Base-by-base conservation (phyloP, 2,113 vertebrate species). In the Ptychochromis oligacanthus region DNA sequence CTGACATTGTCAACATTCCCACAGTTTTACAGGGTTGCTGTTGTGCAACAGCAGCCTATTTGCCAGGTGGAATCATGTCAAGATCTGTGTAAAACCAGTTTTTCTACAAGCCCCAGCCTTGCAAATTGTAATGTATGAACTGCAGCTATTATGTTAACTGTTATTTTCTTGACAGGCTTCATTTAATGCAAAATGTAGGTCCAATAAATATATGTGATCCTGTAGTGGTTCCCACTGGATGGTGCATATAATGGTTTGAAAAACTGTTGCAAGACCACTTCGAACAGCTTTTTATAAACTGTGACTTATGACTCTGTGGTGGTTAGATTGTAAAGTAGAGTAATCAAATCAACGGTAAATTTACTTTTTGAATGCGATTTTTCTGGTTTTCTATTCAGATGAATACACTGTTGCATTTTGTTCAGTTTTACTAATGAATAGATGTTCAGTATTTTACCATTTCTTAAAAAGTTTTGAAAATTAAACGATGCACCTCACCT, bases 11-110 rank as follows among this genome's bases (percentile, higher is more conserved):
- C 54, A 77, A 24, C 79, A 54, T 88, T 89, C 87, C 74, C 80
- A 78, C 43, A 26, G 20, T 82, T 84, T 36, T 28, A 55, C n/a
- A 80, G 67, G 62, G 60, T 13, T 55, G 26, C 8, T 75, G 52
- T 87, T 91, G 85, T 92, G 87, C 74, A 87, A 87, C 77, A 59
- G 86, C 57, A 57, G 61, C 46, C 2, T 77, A 13, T 55, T 10
- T 91, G 79, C 86, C 86, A 85, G 67, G 72, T 84, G 57, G 72
- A 78, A 64, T 80, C 24, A 40, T 75, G 54, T 75, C 83, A 81
- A 82, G 8, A 85, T 75, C 18, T 38, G 20, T 59, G 60, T 43
- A 20, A 79, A 89, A 65, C 28, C 55, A 59, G 75, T 88, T 86
- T 84, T 77, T 60, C 55, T 82, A 26, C 40, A 34, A 17, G 24